Percentiles rank a stretch among this genome's conserved stretches.
Evolutionary conservation across 2,888 invertebrate species (phyloP).

Genomic region (Andricus curvator): DNA sequence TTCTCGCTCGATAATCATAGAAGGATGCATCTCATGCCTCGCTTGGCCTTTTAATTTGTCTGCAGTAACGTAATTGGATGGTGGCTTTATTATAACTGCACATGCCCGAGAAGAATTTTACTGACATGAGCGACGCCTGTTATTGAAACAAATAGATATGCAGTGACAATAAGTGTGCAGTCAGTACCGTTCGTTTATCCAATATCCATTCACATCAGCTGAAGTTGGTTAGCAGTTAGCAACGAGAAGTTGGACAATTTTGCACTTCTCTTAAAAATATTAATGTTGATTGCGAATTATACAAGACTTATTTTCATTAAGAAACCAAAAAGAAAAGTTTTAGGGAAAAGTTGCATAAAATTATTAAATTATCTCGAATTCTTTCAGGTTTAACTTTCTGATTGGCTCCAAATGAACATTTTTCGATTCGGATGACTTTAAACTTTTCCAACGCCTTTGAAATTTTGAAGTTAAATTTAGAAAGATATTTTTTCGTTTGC

Average conservation of each 20-base stretch:
- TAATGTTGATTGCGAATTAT: not conserved
- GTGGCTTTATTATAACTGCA: not conserved
- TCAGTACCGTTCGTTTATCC: not conserved
- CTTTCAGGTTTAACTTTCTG: too few relatives aligned
- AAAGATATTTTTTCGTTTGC: not conserved
- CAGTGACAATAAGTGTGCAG: not conserved
- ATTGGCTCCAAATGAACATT: too few relatives aligned
- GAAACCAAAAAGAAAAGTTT: not conserved
- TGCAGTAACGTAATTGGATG: not conserved
- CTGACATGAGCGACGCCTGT: not conserved
- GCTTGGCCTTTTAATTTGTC: not conserved
- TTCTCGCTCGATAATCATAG: not conserved
- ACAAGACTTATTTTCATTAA: not conserved
- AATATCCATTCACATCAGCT: not conserved
- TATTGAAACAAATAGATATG: constrained; percentile 1
- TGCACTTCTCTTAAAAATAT: not conserved
- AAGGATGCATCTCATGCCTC: not conserved
- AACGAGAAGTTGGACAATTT: not conserved
- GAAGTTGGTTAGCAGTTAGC: not conserved
- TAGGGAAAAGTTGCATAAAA: not conserved
- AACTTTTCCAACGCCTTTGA: too few relatives aligned
- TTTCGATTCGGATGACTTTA: too few relatives aligned
- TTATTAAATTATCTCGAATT: too few relatives aligned
- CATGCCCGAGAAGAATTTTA: not conserved
- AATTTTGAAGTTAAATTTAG: too few relatives aligned